A percentile compares a stretch with the other conserved stretches of the same genome.
Evolutionary conservation across 2,888 invertebrate species (phyloP).

Genomic region (Caenorhabditis virilis): DNA sequence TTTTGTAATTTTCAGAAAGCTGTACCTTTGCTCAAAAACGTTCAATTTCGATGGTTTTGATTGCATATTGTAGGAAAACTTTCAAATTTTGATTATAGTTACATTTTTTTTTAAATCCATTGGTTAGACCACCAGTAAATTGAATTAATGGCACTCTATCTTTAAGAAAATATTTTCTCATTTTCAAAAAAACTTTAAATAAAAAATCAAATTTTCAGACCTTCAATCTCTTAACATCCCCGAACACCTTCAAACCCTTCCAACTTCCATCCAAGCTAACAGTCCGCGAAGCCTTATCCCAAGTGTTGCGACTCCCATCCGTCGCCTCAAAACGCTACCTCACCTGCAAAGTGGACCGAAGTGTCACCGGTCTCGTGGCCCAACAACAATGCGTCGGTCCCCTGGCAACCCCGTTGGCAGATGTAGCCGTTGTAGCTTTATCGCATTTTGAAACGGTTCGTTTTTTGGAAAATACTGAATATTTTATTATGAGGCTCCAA

Average conservation of each 20-base stretch:
- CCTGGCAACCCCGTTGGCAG: constrained; percentile 90
- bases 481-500: too few species aligned
- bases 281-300: constrained; percentile 77
- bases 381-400: constrained; percentile 99
- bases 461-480: constrained; percentile 2
- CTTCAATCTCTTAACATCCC: constrained; percentile 73
- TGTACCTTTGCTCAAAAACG: too few species aligned
- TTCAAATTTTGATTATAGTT: too few species aligned
- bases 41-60: too few species aligned
- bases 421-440: constrained; percentile 84
- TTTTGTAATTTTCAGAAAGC: too few species aligned
- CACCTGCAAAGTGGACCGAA: constrained; percentile 73
- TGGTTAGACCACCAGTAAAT: not conserved
- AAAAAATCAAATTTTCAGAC: constrained; percentile 69
- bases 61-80: too few species aligned
- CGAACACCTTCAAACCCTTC: constrained; percentile 18
- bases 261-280: constrained; percentile 74
- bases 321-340: constrained; percentile 82
- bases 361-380: constrained; percentile 90
- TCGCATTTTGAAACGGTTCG: constrained; percentile 78
- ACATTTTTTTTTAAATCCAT: too few species aligned
- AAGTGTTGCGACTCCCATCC: constrained; percentile 83
- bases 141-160: not conserved
- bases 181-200: too few species aligned
- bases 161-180: too few species aligned